Evolutionary conservation across 1,140 invertebrate genomes (phyloP).

Genomic region (Dinoponera quadriceps): DNA sequence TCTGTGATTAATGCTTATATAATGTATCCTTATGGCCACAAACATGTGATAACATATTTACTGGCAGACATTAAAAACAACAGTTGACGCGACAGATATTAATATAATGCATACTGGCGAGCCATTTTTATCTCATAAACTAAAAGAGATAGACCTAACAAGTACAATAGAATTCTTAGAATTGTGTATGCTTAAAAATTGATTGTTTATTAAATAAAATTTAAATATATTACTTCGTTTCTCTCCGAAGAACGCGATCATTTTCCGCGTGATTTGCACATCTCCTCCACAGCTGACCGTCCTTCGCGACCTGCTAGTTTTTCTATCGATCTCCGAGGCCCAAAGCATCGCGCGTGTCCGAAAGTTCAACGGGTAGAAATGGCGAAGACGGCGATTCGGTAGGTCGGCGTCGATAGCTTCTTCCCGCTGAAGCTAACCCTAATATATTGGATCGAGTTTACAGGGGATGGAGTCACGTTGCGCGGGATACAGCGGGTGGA

Average conservation of each 20-base stretch:
- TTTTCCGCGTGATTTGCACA: background rate
- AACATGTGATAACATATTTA: no score
- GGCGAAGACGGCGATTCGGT: slow-evolving; percentile 18
- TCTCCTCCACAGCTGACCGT: background rate
- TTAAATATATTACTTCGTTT: no score
- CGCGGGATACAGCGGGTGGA: slow-evolving; percentile 48
- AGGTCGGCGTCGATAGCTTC: slow-evolving; percentile 66
- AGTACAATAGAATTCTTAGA: no score
- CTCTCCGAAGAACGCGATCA: background rate
- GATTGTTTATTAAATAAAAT: no score
- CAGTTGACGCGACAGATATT: no score
- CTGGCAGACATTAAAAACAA: no score
- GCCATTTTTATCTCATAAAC: no score
- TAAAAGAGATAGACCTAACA: no score
- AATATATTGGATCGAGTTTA: slow-evolving; percentile 81
- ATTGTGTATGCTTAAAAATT: no score
- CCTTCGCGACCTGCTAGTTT: slow-evolving; percentile 8
- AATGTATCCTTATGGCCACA: no score
- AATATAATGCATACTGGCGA: no score
- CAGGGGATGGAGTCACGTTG: slow-evolving; percentile 65
- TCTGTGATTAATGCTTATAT: no score
- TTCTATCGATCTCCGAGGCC: slow-evolving; percentile 12
- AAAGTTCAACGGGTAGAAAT: slow-evolving; percentile 35
- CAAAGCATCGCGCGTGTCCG: slow-evolving; percentile 13
- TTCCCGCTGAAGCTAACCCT: slow-evolving; percentile 74